A percentile compares a stretch with the other conserved stretches of the same genome.
phyloP scores from a whole-genome alignment of 1,140 invertebrate genomes.

The Adelges cooleyi region DNA sequence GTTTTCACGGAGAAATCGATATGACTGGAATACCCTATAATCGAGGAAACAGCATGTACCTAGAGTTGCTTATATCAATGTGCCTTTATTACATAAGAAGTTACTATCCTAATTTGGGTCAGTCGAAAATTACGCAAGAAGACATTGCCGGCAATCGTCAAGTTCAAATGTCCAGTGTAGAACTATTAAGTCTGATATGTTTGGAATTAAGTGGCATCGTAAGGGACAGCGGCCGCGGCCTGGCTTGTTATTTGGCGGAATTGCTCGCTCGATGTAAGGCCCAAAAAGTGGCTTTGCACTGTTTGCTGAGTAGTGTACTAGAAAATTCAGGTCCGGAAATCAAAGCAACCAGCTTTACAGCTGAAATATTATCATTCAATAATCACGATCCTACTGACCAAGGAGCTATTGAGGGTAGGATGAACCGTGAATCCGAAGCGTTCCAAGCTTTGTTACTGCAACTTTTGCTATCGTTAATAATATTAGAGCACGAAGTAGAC shows the following conservation, averaged over 20 bases:
- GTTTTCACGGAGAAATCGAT: constrained; percentile 57
- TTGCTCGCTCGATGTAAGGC: constrained; percentile 71
- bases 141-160: constrained; percentile 65
- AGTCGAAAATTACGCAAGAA: constrained; percentile 54
- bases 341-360: constrained; percentile 54
- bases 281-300: constrained; percentile 79
- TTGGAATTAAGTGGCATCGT: constrained; percentile 68
- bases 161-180: constrained; percentile 63
- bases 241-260: constrained; percentile 72
- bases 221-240: constrained; percentile 66
- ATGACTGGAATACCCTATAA: constrained; percentile 45
- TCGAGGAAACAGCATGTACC: constrained; percentile 65
- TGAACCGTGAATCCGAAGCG: constrained; percentile 39
- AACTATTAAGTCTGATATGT: constrained; percentile 65
- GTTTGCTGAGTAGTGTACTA: constrained; percentile 65
- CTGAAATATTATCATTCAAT: constrained; percentile 74
- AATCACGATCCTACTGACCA: constrained; percentile 46
- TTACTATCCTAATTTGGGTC: constrained; percentile 61
- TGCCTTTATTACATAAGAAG: constrained; percentile 70
- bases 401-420: constrained; percentile 48
- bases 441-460: constrained; percentile 36
- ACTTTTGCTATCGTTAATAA: constrained; percentile 59
- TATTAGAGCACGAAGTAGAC: constrained; percentile 53
- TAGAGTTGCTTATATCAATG: constrained; percentile 67
- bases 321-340: constrained; percentile 41